Evolutionary conservation across 2,888 invertebrate species (phyloP), one percentile per base, ranked within the genome.

Genomic region (Cheilosia scutellata): DNA sequence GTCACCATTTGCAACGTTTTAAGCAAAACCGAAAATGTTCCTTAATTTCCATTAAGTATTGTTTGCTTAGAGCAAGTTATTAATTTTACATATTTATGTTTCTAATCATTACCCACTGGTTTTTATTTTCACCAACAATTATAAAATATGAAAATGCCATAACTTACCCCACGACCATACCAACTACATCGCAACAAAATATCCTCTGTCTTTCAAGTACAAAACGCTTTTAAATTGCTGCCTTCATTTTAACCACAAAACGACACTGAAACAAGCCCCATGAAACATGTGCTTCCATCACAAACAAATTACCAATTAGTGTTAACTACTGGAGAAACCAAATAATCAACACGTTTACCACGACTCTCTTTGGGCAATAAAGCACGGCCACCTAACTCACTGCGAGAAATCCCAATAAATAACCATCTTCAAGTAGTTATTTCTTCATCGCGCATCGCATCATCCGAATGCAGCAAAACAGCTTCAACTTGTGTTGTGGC

Each of bases 251-350:
- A 71, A 71, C 76, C 49, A 62, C 16, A 47, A 53, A 51, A 62
- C 72, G 74, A 74, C 66, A 74, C 42, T 63, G 29, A 58, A 60
- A 47, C 55, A 55, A 62, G 40, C 20, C 47, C 37, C 65, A 66
- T 66, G 49, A 83, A 77, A 58, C 66, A 83, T 83, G 62, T 77
- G 82, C 71, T 51, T 77, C 65, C 65, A 66, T 82, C 76, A 72
- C 82, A 60, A 82, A 82, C 82, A 83, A 77, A 77, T 83, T 78
- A 83, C 82, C 78, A 77, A 83, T 83, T 83, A 78, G 79, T 75
- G 75, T 79, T 75, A 79, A 84, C 84, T 75, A 84, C 79, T 57
- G 65, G 65, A 70, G 75, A 84, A 79, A 84, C 74, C 75, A 79
- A 84, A 84, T 84, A 84, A 79, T 84, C 84, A 83, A 83, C 82